These are phyloP conservation scores for Saccopteryx bilineata DNA, from an alignment of 2,113 vertebrate species.

Conservation along the genomic window DNA sequence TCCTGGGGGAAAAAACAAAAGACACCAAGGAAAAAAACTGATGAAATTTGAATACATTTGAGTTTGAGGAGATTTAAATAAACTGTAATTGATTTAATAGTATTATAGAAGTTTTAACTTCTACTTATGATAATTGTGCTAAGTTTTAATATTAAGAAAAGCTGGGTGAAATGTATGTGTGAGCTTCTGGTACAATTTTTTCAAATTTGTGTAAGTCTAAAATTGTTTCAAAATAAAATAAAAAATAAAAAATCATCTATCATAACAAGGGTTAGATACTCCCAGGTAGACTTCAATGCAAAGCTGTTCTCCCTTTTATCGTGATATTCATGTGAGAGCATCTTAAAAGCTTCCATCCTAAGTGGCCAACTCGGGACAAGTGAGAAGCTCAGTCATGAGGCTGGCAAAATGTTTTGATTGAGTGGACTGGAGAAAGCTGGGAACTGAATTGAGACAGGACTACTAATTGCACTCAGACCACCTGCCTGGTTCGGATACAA, in stretches of 20 bases:
- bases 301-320: neutral
- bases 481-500: slow-evolving; percentile 71
- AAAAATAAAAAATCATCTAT: neutral
- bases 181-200: neutral
- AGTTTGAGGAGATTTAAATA: slow-evolving; percentile 22
- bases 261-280: neutral
- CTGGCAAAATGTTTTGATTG: slow-evolving; percentile 15
- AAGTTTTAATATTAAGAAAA: neutral
- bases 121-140: neutral
- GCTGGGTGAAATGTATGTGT: neutral
- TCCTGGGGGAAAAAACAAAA: neutral
- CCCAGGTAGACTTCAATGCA: neutral
- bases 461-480: slow-evolving; percentile 74
- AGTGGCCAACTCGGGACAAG: slow-evolving; percentile 43
- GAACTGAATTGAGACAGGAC: slow-evolving; percentile 66
- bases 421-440: slow-evolving; percentile 3
- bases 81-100: neutral
- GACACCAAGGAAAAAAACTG: neutral
- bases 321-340: neutral
- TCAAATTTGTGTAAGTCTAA: neutral
- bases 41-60: neutral
- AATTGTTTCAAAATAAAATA: slow-evolving; percentile 14
- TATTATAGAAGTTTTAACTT: neutral
- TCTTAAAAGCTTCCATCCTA: slow-evolving; percentile 56
- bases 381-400: neutral